Evolutionary conservation across 1,140 invertebrate species (phyloP), one percentile per base, ranked within the genome.

Genomic region (Sminthurinus signatus): DNA sequence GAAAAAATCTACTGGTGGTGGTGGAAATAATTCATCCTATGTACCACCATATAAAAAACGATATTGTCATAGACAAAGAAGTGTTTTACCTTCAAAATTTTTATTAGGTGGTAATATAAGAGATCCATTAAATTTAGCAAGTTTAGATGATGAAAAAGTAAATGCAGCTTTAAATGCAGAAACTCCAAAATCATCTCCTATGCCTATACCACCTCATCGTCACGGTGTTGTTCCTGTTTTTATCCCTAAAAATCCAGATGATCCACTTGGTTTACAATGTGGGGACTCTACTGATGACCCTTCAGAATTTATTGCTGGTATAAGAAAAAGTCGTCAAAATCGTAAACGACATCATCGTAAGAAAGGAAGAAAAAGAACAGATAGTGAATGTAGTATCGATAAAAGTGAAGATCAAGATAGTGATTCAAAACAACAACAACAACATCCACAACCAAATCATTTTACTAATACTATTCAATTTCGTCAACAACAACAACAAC

Each of bases 91-190:
- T 0, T 93, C 91, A 2, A 95, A 95, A 77, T 96, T 97, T 80
- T 79, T 97, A 5, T 80, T 96, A 1, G 94, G 94, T 54, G 94
- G 94, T 21, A 96, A 93, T 75, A 96, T 96, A 69, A 87, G 86
- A 68, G 94, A 98, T 80, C 94, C 94, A 0, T 77, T 98, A 14
- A 97, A 98, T 80, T 79, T 98, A 55, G 93, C 92, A 72, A 92
- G 92, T 75, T 80, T 97, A 57, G 36, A 71, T 67, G 75, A 72
- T 85, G 86, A 31, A 86, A 64, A 65, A 14, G 43, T 69, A 10
- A 69, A 63, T 43, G 68, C 60, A 14, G 69, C 73, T 10, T 51
- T 91, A 79, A 93, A 93, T 79, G 88, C 89, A 32, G 85, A 87
- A 0, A 94, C 92, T 10, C 90, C 91, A 52, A 85, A 89, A 71